A percentile compares a stretch with the other conserved stretches of the same genome.
phyloP scores from a whole-genome alignment of 2,888 invertebrate genomes.

The Scaptomyza tumidula region DNA sequence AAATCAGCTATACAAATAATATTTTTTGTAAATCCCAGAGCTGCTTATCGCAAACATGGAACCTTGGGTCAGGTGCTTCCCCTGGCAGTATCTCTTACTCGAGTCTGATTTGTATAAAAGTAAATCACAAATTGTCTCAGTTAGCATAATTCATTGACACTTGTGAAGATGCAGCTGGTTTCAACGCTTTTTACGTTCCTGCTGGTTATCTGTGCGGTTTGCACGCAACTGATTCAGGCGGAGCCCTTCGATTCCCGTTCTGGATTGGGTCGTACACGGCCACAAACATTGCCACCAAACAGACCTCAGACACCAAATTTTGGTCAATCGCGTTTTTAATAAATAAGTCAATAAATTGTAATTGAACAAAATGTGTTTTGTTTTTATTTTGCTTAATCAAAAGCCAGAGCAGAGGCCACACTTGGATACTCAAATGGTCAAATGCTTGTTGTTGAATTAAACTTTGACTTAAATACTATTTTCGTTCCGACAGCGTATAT shows the following conservation, averaged over 20 bases:
- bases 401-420: conserved; percentile 22
- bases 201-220: conserved; percentile 38
- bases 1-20: not conserved
- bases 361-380: conserved; percentile 29
- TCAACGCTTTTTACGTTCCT: conserved; percentile 31
- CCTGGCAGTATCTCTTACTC: conserved; percentile 8
- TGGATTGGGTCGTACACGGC: conserved; percentile 13
- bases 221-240: conserved; percentile 17
- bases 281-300: conserved; percentile 48
- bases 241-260: conserved; percentile 13
- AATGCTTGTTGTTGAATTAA: conserved; percentile 21
- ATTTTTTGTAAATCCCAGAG: conserved; percentile 13
- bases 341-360: not conserved
- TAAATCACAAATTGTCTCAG: not conserved
- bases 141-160: not conserved
- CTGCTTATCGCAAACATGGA: conserved; percentile 6
- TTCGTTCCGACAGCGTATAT: conserved; percentile 16
- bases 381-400: conserved; percentile 52
- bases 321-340: conserved; percentile 19
- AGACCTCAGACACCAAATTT: conserved; percentile 28
- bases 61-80: conserved; percentile 26
- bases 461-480: conserved; percentile 53
- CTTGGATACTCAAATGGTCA: conserved; percentile 24
- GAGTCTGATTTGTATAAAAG: conserved; percentile 17
- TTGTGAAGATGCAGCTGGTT: conserved; percentile 54